Conservation (phyloP, 2,797 vertebrate genomes). For the Sebastes baramenuke region DNA sequence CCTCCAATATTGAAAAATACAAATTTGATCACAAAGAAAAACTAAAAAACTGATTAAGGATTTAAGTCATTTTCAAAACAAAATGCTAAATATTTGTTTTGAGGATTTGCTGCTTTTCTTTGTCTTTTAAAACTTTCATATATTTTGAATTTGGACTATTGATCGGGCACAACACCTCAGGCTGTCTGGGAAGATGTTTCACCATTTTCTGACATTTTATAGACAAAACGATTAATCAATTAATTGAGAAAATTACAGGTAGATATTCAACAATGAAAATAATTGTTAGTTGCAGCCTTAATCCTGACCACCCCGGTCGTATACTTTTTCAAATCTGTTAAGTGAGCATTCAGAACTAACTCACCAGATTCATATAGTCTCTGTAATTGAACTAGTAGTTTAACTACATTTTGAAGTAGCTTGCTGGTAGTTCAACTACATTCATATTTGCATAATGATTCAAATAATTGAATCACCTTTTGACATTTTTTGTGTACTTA, state of each 20-base stretch:
- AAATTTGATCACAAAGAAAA: too few species aligned
- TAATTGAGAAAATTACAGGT: too few species aligned
- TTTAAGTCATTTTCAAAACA: neutral
- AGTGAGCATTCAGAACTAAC: neutral
- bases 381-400: neutral
- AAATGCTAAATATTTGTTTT: neutral
- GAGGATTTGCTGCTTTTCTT: neutral
- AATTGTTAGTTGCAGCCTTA: neutral
- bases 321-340: neutral
- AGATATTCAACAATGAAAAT: too few species aligned
- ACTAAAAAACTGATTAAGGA: too few species aligned
- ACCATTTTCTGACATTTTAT: too few species aligned
- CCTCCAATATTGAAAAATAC: too few species aligned
- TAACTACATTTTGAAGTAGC: too few species aligned
- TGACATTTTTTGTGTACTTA: too few species aligned
- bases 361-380: neutral
- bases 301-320: neutral
- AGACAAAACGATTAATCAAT: too few species aligned
- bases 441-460: too few species aligned
- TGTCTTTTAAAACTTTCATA: neutral
- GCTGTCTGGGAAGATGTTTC: too few species aligned
- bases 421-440: neutral
- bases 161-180: neutral
- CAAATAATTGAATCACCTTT: too few species aligned
- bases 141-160: neutral